Percentiles rank a stretch among this genome's conserved stretches.
These are phyloP conservation scores for Sebastes oblongus DNA, from an alignment of 2,797 vertebrate genomes.

Conservation along the genomic window DNA sequence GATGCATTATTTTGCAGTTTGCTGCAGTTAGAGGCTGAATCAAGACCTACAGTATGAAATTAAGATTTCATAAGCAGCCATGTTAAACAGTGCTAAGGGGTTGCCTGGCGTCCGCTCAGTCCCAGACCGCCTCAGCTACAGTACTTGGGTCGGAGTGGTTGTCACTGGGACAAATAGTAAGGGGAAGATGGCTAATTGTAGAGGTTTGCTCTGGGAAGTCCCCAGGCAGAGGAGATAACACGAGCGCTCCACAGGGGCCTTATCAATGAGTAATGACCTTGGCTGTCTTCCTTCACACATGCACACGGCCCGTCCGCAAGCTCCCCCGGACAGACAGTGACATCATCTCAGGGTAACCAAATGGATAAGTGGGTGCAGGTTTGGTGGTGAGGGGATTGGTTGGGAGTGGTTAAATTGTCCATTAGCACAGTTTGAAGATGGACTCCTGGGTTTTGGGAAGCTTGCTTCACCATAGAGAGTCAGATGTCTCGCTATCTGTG, in stretches of 20 bases:
- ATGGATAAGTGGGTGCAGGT: constrained; percentile 46
- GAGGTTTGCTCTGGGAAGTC: constrained; percentile 61
- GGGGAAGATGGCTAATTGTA: constrained; percentile 67
- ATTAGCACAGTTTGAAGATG: constrained; percentile 63
- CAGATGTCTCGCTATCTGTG: constrained; percentile 26
- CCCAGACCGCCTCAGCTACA: constrained; percentile 25
- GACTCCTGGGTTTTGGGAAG: constrained; percentile 56
- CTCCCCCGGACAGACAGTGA: constrained; percentile 36
- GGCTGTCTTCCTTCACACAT: constrained; percentile 36
- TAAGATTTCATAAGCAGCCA: constrained; percentile 29
- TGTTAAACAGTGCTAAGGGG: constrained; percentile 3
- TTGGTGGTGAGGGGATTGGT: constrained; percentile 31
- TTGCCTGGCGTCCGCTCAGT: constrained; percentile 8
- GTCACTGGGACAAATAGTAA: constrained; percentile 56
- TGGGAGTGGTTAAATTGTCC: constrained; percentile 58
- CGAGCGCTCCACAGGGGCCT: constrained; percentile 48
- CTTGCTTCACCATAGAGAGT: constrained; percentile 16
- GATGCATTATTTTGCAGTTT: neutral
- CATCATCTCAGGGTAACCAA: constrained; percentile 65
- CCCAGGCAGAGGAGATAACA: constrained; percentile 67
- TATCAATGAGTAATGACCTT: constrained; percentile 77
- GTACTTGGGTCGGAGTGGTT: constrained; percentile 31
- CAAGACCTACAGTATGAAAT: neutral
- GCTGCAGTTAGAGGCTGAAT: neutral
- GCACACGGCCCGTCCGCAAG: neutral